Evolutionary conservation across 2,113 vertebrate genomes (phyloP).

Genomic region (Recurvirostra avosetta): DNA sequence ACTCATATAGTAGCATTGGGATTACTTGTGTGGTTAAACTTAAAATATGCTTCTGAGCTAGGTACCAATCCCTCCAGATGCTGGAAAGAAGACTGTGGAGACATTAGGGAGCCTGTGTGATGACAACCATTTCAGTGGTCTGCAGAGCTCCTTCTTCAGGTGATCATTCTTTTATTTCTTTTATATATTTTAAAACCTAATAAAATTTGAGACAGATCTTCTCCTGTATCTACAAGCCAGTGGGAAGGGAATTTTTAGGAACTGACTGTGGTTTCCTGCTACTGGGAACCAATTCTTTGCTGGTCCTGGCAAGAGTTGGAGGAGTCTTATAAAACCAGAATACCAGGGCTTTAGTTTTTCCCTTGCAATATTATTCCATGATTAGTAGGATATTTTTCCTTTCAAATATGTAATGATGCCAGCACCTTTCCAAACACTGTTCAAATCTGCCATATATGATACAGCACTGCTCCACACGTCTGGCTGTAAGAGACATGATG

Average conservation of each 20-base stretch:
- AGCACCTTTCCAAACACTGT: constrained; percentile 4
- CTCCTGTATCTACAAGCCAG: background rate
- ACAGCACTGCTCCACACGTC: background rate
- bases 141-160: background rate
- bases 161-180: background rate
- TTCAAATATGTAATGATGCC: background rate
- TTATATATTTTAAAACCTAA: background rate
- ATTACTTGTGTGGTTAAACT: background rate
- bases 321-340: background rate
- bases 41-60: background rate
- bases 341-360: background rate
- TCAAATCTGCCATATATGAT: background rate
- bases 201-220: background rate
- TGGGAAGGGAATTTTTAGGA: background rate
- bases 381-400: background rate
- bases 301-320: background rate
- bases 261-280: background rate
- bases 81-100: background rate
- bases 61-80: background rate
- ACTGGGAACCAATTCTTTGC: background rate
- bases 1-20: background rate
- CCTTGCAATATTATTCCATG: background rate
- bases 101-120: background rate
- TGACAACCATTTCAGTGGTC: background rate
- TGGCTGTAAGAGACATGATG: constrained; percentile 45